Conservation (phyloP, 2,113 vertebrate species). For the Pachypanchax playfairii region DNA sequence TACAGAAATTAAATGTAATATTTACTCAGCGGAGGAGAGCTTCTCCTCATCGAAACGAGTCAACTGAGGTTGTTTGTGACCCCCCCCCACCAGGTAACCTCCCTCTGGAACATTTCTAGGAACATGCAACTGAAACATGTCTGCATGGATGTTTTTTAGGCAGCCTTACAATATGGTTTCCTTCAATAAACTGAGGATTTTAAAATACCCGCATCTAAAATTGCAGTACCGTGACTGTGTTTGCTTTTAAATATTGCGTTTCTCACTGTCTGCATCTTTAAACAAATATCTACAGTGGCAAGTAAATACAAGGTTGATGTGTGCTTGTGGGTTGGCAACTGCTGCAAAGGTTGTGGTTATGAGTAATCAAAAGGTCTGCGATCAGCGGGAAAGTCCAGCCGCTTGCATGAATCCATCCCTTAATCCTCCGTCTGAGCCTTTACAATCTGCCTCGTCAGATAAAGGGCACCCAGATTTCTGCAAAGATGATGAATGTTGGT, state of each 20-base stretch:
- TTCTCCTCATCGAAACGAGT: too few species aligned
- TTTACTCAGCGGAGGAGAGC: too few species aligned
- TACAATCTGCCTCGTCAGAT: conserved; percentile 12
- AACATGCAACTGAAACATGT: too few species aligned
- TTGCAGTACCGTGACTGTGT: background rate
- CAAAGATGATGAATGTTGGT: conserved; percentile 13
- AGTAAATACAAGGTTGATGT: background rate
- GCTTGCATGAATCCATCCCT: conserved; percentile 11
- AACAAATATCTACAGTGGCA: background rate
- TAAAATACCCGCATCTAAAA: background rate
- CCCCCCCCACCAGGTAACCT: too few species aligned
- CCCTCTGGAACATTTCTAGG: too few species aligned
- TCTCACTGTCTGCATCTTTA: background rate
- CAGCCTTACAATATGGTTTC: background rate
- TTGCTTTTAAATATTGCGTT: background rate
- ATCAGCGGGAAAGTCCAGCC: conserved; percentile 20
- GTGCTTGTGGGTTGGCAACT: background rate
- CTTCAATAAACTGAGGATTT: background rate
- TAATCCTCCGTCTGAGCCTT: conserved; percentile 14
- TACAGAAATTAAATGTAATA: background rate
- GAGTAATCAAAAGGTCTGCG: conserved; percentile 26
- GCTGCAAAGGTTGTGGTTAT: conserved; percentile 12
- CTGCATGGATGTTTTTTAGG: too few species aligned
- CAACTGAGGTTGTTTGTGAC: too few species aligned
- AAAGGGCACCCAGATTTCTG: conserved; percentile 22